These are phyloP conservation scores for Mycogona germanica DNA, from an alignment of 2,888 invertebrate genomes.

Conservation along the genomic window DNA sequence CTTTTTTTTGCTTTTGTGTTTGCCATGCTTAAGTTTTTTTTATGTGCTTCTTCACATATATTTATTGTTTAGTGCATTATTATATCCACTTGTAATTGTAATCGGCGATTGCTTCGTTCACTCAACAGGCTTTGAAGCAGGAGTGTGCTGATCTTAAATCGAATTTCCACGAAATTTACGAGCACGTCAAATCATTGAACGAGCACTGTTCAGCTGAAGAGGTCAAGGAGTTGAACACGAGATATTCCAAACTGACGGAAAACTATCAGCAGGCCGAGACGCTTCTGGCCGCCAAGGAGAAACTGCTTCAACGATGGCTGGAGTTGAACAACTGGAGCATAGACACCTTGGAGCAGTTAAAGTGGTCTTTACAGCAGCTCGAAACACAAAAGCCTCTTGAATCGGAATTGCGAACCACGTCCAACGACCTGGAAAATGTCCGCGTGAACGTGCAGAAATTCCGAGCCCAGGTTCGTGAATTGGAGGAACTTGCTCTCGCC, in stretches of 20 bases:
- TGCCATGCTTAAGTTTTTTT: too few relatives aligned
- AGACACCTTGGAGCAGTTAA: slow-evolving; percentile 60
- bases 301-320: slow-evolving; percentile 48
- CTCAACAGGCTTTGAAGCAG: slow-evolving; percentile 58
- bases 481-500: slow-evolving; percentile 2
- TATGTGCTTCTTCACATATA: not conserved
- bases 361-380: slow-evolving; percentile 46
- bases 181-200: slow-evolving; percentile 67
- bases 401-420: slow-evolving; percentile 24
- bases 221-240: slow-evolving; percentile 54
- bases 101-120: not conserved
- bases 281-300: slow-evolving; percentile 28
- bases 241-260: slow-evolving; percentile 59
- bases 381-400: slow-evolving; percentile 28
- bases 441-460: slow-evolving; percentile 11
- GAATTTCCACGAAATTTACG: slow-evolving; percentile 60
- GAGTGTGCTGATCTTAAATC: slow-evolving; percentile 76
- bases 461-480: slow-evolving; percentile 14
- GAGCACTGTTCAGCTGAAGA: slow-evolving; percentile 58
- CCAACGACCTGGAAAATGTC: slow-evolving; percentile 13
- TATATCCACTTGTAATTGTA: not conserved
- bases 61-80: not conserved
- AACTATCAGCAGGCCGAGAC: slow-evolving; percentile 49
- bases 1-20: too few relatives aligned
- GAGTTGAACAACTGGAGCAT: slow-evolving; percentile 69